A percentile compares a stretch with the other conserved stretches of the same genome.
phyloP scores from a whole-genome alignment of 1,140 invertebrate genomes.

The Thaumatotibia leucotreta region DNA sequence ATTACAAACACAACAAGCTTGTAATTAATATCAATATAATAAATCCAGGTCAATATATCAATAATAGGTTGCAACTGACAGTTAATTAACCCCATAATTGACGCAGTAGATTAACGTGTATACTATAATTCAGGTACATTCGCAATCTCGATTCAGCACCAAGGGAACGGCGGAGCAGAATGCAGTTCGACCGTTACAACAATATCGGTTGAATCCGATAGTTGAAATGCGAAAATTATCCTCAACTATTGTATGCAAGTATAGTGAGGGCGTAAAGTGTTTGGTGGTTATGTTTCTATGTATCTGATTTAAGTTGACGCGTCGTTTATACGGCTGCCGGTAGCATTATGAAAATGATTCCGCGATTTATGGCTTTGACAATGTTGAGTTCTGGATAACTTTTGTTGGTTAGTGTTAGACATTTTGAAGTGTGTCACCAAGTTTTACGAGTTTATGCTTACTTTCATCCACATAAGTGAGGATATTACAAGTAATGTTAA shows the following conservation, averaged over 20 bases:
- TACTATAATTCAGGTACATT: background rate
- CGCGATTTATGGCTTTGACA: background rate
- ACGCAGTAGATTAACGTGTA: background rate
- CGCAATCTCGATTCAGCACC: constrained; percentile 42
- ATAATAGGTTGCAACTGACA: background rate
- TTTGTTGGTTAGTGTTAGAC: background rate
- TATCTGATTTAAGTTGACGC: constrained; percentile 68
- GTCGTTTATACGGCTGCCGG: constrained; percentile 62
- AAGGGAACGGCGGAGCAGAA: constrained; percentile 49
- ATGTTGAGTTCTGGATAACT: background rate
- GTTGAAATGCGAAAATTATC: constrained; percentile 66
- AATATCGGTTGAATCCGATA: constrained; percentile 62
- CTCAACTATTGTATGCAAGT: constrained; percentile 32
- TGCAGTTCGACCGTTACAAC: constrained; percentile 57
- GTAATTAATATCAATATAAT: background rate
- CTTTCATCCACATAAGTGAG: background rate
- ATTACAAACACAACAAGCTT: background rate
- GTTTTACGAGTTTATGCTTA: background rate
- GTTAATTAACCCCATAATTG: background rate
- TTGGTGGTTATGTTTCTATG: constrained; percentile 66
- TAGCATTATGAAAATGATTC: constrained; percentile 21
- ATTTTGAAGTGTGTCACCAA: background rate
- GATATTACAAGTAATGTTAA: too few relatives aligned
- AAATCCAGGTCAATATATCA: background rate
- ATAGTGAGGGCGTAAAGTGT: constrained; percentile 58